phyloP scores from a whole-genome alignment of 2,888 invertebrate species.

The Bombylius discolor region DNA sequence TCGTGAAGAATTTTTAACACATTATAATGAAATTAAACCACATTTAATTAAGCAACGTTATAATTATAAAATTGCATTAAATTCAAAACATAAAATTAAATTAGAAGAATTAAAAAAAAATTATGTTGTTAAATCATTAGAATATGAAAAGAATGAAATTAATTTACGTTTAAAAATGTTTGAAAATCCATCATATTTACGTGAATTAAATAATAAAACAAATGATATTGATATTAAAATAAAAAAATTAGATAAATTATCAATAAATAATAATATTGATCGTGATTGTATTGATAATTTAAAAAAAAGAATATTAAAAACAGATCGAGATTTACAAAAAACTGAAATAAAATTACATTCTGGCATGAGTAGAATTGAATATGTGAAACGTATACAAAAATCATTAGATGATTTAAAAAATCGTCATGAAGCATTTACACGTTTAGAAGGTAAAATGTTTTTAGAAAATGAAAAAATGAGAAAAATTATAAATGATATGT shows the following conservation, averaged over 20 bases:
- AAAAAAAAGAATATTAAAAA: background rate
- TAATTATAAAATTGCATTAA: background rate
- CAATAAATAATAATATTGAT: background rate
- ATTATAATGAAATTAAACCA: background rate
- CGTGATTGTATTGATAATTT: background rate
- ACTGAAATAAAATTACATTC: too few relatives aligned
- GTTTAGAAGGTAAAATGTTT: constrained; percentile 26
- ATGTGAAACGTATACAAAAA: background rate
- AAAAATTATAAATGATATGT: constrained; percentile 25
- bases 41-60: background rate
- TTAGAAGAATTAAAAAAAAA: background rate
- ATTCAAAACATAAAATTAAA: background rate
- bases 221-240: background rate
- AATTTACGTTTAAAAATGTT: background rate
- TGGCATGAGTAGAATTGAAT: background rate
- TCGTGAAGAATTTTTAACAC: background rate
- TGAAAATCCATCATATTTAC: background rate
- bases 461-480: constrained; percentile 26
- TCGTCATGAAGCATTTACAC: background rate
- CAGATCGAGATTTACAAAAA: background rate
- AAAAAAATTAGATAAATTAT: background rate
- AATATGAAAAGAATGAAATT: background rate
- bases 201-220: background rate
- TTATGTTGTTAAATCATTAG: background rate
- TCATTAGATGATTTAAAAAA: background rate